A percentile compares a stretch with the other conserved stretches of the same genome.
These are phyloP conservation scores for Cranoglanis bouderius DNA, from an alignment of 2,113 vertebrate species.

Conservation along the genomic window DNA sequence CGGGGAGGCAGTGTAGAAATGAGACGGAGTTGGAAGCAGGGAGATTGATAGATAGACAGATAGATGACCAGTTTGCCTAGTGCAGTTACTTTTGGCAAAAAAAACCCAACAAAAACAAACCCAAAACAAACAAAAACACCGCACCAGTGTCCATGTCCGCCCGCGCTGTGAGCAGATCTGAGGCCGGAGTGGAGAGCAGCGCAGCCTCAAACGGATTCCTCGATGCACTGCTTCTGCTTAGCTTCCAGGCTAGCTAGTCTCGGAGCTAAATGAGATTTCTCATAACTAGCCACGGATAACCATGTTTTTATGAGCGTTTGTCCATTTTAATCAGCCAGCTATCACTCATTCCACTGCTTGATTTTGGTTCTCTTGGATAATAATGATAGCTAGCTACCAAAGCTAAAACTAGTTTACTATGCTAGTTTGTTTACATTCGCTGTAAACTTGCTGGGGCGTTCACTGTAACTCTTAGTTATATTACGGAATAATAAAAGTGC, in stretches of 20 bases:
- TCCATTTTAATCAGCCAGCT: background rate
- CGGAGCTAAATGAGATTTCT: background rate
- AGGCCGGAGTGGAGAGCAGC: background rate
- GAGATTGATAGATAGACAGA: background rate
- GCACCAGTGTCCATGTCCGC: background rate
- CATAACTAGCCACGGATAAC: background rate
- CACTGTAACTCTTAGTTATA: background rate
- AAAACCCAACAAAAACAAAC: no score
- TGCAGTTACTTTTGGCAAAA: background rate
- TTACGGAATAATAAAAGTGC: background rate
- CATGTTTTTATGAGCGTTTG: background rate
- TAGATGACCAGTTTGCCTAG: background rate
- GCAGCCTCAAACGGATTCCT: background rate
- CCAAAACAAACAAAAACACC: no score
- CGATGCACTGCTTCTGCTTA: background rate
- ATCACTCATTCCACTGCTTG: background rate
- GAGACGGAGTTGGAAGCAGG: background rate
- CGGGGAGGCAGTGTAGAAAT: background rate
- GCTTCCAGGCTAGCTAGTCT: background rate
- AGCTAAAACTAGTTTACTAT: background rate
- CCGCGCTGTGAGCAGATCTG: background rate
- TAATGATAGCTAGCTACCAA: background rate
- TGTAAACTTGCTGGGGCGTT: background rate
- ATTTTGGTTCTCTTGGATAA: background rate
- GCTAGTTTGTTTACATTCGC: constrained; percentile 10